Conservation (phyloP, 2,113 vertebrate species). For the Ictalurus punctatus region DNA sequence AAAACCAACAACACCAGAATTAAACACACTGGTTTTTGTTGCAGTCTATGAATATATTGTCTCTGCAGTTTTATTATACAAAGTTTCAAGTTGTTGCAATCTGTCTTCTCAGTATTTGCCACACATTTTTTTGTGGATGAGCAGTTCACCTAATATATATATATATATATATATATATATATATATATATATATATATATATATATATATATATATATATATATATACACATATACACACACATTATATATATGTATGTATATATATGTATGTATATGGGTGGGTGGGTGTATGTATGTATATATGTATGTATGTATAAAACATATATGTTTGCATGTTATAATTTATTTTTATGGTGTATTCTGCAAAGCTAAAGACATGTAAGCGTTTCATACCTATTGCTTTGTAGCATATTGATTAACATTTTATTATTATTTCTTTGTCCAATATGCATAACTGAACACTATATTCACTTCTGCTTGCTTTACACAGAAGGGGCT, state of each 20-base stretch:
- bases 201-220: too few relatives aligned
- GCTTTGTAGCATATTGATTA: background rate
- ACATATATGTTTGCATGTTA: background rate
- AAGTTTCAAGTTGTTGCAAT: background rate
- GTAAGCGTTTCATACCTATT: background rate
- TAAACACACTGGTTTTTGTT: background rate
- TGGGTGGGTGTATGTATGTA: accelerated
- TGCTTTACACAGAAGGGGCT: conserved; percentile 82
- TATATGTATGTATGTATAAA: too few relatives aligned
- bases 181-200: too few relatives aligned
- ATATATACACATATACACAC: too few relatives aligned
- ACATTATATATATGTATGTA: too few relatives aligned
- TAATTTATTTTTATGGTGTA: background rate
- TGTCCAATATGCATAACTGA: background rate
- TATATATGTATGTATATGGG: too few relatives aligned
- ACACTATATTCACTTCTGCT: conserved; percentile 34
- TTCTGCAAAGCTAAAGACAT: background rate
- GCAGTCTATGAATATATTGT: background rate
- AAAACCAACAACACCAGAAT: background rate
- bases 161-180: background rate
- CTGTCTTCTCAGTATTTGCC: background rate
- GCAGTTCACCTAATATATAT: background rate
- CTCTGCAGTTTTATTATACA: background rate
- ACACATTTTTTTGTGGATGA: background rate
- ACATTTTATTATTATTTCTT: background rate